These are phyloP conservation scores for Spizella passerina DNA, from an alignment of 2,797 vertebrate species.

Conservation along the genomic window DNA sequence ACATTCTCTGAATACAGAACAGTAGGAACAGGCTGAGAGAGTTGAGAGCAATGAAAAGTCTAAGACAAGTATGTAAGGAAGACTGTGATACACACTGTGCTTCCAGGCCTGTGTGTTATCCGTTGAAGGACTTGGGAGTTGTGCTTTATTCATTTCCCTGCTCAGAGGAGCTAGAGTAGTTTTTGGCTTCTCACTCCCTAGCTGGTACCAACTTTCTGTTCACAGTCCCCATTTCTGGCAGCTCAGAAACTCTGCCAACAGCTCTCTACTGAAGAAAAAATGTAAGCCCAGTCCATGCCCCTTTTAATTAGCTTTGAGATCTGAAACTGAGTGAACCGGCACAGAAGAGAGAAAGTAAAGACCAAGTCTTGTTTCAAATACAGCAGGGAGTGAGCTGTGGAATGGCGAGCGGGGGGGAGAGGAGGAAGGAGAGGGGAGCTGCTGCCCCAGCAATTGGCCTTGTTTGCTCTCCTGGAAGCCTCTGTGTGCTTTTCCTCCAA, in stretches of 20 bases:
- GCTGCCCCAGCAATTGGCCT: neutral
- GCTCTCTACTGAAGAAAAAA: slow-evolving; percentile 35
- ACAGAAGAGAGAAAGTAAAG: slow-evolving; percentile 47
- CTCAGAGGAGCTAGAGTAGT: neutral
- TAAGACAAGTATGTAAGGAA: neutral
- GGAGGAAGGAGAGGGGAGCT: neutral
- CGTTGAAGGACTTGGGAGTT: neutral
- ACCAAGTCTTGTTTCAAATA: slow-evolving; percentile 52
- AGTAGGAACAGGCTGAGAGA: neutral
- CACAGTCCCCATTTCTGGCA: slow-evolving; percentile 40
- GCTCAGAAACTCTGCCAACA: slow-evolving; percentile 62
- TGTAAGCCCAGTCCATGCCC: slow-evolving; percentile 16
- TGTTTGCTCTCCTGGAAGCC: slow-evolving; percentile 28
- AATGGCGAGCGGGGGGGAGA: neutral
- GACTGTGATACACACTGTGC: neutral
- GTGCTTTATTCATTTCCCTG: neutral
- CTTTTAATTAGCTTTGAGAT: slow-evolving; percentile 71
- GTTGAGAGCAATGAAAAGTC: neutral
- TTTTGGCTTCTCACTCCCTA: slow-evolving; percentile 14
- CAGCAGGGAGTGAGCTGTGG: neutral
- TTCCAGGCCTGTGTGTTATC: neutral
- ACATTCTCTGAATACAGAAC: neutral
- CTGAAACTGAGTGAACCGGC: slow-evolving; percentile 19
- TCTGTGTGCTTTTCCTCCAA: neutral
- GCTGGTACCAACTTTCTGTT: slow-evolving; percentile 36